Evolutionary conservation across 2,797 vertebrate species (phyloP), one percentile per base, ranked within the genome.

Genomic region (Sternotherus odoratus): DNA sequence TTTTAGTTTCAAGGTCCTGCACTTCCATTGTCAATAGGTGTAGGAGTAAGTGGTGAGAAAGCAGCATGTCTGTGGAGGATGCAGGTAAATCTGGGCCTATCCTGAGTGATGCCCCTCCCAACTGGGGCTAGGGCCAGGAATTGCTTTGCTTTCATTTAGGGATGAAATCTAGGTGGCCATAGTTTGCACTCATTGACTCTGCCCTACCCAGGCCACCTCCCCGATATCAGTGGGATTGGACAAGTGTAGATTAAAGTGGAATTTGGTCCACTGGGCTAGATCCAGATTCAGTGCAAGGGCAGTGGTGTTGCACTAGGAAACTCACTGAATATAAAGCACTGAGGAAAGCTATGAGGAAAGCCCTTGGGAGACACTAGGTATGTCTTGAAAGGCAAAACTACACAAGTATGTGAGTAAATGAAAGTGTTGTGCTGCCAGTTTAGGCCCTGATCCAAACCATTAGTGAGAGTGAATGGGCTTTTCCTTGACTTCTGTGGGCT

Each of bases 151-250:
- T 30, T 75, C 72, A 48, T 9, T 48, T 75, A 48, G 43, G 24
- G 43, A 28, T 75, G 49, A 6, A 19, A 13, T 1, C 0, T 0
- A 5, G 36, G 48, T 12, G 63, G 17, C n/a, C 26, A 48, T 48
- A 28, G 39, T 48, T 48, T 72, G 26, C 12, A 10, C 13, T 21
- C 11, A 6, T 50, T 46, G 49, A 19, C 63, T 9, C 63, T 2
- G 30, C 30, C 63, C 60, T n/a, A 36, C 63, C 16, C 63, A 66
- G 10, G n/a, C n/a, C 63, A 23, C 19, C n/a, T 66, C n/a, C 19
- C 66, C 6, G 9, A 69, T 39, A 46, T 92, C 21, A 24, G 69
- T 21, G 1, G 1, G 50, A 2, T 50, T 46, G 89, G 63, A 33
- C 53, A 85, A 77, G 39, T 39, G 26, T 28, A 77, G 33, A 1